Evolutionary conservation across 2,113 vertebrate species (phyloP), one percentile per base, ranked within the genome.

Genomic region (Aldabrachelys gigantea): DNA sequence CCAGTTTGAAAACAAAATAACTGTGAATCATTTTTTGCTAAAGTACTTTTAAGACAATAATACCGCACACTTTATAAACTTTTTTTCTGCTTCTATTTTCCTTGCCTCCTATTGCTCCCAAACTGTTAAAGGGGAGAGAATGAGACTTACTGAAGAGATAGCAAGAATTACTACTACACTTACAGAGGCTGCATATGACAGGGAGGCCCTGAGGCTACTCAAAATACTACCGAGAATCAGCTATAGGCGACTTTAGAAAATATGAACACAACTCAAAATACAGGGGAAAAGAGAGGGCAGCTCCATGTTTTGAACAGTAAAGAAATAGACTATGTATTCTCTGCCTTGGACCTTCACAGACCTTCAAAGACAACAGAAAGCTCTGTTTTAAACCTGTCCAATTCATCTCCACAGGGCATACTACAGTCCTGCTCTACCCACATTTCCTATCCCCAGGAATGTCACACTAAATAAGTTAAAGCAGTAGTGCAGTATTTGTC

Each of bases 341-440:
- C 22, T 69, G 54, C 88, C 89, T 87, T 78, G 88, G 35, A 90
- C 47, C 24, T 84, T 41, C 31, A 8, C 75, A 72, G 17, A 72
- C 17, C 3, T 85, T 95, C 91, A 97, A 96, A 91, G 44, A 19
- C 57, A 91, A 50, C 62, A 92, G 87, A 96, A 95, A 92, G 89
- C 89, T 91, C 84, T 87, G 62, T 95, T 96, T 89, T 91, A 91
- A 93, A 93, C 4, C 17, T 89, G 52, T 84, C 85, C 59, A 96
- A 52, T 53, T 92, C 22, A 92, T 85, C 82, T 91, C 85, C 57
- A 75, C 69, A 59, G 90, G 89, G 90, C 25, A 85, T 88, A 91
- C 94, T 87, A 96, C 88, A 90, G 89, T 87, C 57, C 12, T 87
- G 85, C 69, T 27, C 27, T 53, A 47, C 53, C 29, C 91, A 14